phyloP scores from a whole-genome alignment of 2,888 invertebrate species.

The Drosophila meridionalis region DNA sequence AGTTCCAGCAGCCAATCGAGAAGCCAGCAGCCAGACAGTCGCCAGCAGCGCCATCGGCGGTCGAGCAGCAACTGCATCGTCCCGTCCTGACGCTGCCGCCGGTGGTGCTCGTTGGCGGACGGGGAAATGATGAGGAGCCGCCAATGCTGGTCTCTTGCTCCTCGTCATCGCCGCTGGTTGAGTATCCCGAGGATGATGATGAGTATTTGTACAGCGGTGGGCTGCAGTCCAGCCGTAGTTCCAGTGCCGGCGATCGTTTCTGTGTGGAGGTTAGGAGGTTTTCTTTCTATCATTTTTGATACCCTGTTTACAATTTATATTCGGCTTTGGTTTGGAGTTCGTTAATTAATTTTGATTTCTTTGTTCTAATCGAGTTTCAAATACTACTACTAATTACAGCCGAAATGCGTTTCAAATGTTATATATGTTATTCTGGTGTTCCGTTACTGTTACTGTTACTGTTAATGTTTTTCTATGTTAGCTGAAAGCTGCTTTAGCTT shows the following conservation, averaged over 20 bases:
- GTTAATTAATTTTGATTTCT: conserved; percentile 5
- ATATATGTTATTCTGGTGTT: conserved; percentile 10
- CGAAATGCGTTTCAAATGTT: conserved; percentile 17
- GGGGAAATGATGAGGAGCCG: conserved; percentile 84
- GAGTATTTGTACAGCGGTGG: conserved; percentile 62
- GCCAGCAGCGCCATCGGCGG: conserved; percentile 50
- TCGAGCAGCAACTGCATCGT: conserved; percentile 82
- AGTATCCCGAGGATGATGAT: conserved; percentile 96
- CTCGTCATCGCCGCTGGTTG: conserved; percentile 91
- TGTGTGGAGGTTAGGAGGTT: conserved; percentile 85
- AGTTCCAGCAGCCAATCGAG: conserved; percentile 61
- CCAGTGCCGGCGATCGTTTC: conserved; percentile 83
- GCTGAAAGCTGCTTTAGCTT: conserved; percentile 19
- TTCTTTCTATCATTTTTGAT: conserved; percentile 60
- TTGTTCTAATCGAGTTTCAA: conserved; percentile 28
- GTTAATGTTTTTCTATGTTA: conserved; percentile 9
- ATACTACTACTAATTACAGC: conserved; percentile 15
- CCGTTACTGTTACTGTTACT: conserved; percentile 39
- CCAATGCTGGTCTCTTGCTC: conserved; percentile 85
- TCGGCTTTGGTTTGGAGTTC: conserved; percentile 54
- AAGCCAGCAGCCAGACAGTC: conserved; percentile 13
- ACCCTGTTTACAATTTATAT: conserved; percentile 39
- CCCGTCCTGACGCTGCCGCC: conserved; percentile 86
- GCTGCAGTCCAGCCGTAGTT: conserved; percentile 70
- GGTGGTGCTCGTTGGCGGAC: conserved; percentile 85